These are phyloP conservation scores for Meriones psammophilus DNA, from an alignment of 2,797 vertebrate genomes.

Conservation along the genomic window DNA sequence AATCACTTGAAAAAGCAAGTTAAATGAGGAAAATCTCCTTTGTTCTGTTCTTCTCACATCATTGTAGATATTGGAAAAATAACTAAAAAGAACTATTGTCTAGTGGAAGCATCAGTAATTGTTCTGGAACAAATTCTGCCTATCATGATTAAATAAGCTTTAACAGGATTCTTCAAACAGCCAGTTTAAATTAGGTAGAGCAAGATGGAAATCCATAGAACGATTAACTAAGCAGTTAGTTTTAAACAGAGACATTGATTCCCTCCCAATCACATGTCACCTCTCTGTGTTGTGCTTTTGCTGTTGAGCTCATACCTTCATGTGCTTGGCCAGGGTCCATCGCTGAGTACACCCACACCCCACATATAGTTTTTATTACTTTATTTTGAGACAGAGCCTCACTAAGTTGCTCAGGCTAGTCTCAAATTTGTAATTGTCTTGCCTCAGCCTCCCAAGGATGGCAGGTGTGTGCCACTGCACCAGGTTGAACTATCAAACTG, in stretches of 20 bases:
- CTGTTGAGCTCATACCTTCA: not conserved
- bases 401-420: not conserved
- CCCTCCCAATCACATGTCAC: not conserved
- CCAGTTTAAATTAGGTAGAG: conserved; percentile 59
- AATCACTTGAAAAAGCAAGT: conserved; percentile 50
- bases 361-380: not conserved
- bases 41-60: conserved; percentile 26
- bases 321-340: not conserved
- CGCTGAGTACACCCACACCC: not conserved
- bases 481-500: not conserved
- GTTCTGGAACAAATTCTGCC: conserved; percentile 66
- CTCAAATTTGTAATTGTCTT: not conserved
- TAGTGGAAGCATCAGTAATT: conserved; percentile 39
- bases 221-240: not conserved
- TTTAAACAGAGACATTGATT: not conserved
- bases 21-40: conserved; percentile 64
- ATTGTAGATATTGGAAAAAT: conserved; percentile 63
- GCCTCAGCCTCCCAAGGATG: not conserved
- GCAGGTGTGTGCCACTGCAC: not conserved
- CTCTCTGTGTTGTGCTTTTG: not conserved
- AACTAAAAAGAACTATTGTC: conserved; percentile 55
- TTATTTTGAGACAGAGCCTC: not conserved
- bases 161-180: conserved; percentile 39
- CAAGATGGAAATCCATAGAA: conserved; percentile 54
- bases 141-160: conserved; percentile 48